Percentiles rank a stretch among this genome's conserved stretches.
phyloP scores from a whole-genome alignment of 2,797 vertebrate genomes.

The Acropternis orthonyx region DNA sequence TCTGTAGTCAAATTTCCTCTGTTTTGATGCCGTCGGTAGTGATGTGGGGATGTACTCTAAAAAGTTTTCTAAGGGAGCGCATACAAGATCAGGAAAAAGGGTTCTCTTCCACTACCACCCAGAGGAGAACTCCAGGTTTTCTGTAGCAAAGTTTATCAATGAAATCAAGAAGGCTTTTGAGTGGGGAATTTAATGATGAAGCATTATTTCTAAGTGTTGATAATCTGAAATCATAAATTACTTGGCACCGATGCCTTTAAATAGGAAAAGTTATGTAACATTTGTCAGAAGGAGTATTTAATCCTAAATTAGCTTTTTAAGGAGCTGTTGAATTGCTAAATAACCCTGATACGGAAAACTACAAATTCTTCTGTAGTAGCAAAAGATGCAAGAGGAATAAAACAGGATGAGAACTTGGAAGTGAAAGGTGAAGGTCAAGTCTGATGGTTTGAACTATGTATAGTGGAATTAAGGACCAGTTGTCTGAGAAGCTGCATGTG shows the following conservation, averaged over 20 bases:
- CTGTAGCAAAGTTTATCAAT: neutral
- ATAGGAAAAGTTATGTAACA: conserved; percentile 27
- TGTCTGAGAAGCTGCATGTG: neutral
- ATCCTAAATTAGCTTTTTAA: conserved; percentile 22
- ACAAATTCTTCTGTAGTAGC: neutral
- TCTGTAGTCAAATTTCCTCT: neutral
- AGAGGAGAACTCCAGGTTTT: neutral
- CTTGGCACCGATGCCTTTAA: conserved; percentile 18
- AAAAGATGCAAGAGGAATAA: neutral
- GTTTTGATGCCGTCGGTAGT: neutral
- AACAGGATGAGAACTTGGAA: neutral
- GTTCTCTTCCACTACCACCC: neutral
- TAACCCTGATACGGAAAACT: neutral
- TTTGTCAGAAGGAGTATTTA: neutral
- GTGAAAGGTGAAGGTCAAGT: neutral
- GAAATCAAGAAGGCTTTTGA: neutral
- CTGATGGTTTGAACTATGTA: fast-evolving
- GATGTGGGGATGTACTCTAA: fast-evolving
- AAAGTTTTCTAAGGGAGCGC: neutral
- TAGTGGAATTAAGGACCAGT: neutral
- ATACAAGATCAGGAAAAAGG: neutral
- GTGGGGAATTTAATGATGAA: neutral
- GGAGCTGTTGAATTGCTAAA: neutral
- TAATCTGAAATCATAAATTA: conserved; percentile 18
- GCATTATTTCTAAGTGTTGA: neutral